phyloP scores from a whole-genome alignment of 2,888 invertebrate species.

The Sepioteuthis lessoniana region DNA sequence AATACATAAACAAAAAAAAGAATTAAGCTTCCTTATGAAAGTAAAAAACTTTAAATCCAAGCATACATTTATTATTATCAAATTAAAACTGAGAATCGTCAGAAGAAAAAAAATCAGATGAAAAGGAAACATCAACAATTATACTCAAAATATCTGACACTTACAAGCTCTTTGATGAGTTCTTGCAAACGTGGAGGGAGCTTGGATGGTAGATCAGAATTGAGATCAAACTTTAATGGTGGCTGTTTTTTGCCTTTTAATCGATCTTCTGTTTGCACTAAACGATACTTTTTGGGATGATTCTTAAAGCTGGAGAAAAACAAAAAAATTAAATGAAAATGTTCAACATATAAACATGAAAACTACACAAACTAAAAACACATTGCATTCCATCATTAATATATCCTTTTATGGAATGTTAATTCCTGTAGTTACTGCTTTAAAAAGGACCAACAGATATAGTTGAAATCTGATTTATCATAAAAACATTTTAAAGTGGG shows the following conservation, averaged over 20 bases:
- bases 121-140: not conserved
- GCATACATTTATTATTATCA: too few species aligned
- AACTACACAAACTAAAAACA: too few species aligned
- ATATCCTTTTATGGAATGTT: too few species aligned
- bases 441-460: too few species aligned
- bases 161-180: constrained; percentile 75
- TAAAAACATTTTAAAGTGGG: too few species aligned
- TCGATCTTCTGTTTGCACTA: constrained; percentile 74
- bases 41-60: too few species aligned
- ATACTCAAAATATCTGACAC: constrained; percentile 50
- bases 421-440: too few species aligned
- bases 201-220: constrained; percentile 72
- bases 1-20: constrained; percentile 45
- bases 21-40: too few species aligned
- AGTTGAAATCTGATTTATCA: too few species aligned
- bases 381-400: too few species aligned
- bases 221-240: constrained; percentile 71
- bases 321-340: constrained; percentile 39
- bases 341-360: not conserved
- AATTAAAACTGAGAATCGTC: too few species aligned
- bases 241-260: constrained; percentile 57
- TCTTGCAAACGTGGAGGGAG: constrained; percentile 70
- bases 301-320: constrained; percentile 67
- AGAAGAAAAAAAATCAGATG: constrained; percentile 46
- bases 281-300: constrained; percentile 76